These are phyloP conservation scores for Drosophila nannoptera DNA, from an alignment of 1,140 invertebrate species.

Conservation along the genomic window DNA sequence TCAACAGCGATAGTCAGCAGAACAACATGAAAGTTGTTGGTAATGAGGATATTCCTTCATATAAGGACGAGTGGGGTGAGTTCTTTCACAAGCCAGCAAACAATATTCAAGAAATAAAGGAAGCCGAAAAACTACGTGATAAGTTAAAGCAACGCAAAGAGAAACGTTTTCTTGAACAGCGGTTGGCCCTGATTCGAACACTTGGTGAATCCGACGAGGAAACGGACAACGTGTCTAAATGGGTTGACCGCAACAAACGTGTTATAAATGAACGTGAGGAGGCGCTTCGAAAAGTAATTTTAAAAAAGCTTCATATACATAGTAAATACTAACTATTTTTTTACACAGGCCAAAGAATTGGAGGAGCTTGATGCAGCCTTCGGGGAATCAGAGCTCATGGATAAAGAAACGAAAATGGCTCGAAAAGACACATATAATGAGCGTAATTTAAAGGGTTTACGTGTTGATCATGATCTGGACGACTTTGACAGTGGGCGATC, in stretches of 20 bases:
- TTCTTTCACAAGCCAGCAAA: constrained; percentile 95
- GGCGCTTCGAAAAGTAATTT: constrained; percentile 89
- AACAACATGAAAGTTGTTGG: constrained; percentile 45
- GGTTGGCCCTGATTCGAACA: constrained; percentile 82
- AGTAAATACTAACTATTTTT: neutral
- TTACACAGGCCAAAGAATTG: constrained; percentile 89
- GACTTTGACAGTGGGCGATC: constrained; percentile 90
- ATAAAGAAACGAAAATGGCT: constrained; percentile 86
- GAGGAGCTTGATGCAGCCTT: constrained; percentile 98
- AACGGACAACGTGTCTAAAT: constrained; percentile 85
- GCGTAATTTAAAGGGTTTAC: constrained; percentile 89
- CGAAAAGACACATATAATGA: constrained; percentile 84
- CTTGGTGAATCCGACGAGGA: constrained; percentile 89
- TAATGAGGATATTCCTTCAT: constrained; percentile 80
- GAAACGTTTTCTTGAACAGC: constrained; percentile 89
- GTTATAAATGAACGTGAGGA: constrained; percentile 90
- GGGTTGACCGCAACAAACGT: constrained; percentile 91
- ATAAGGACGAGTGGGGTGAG: constrained; percentile 91
- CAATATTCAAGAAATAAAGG: constrained; percentile 88
- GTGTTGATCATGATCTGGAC: constrained; percentile 91
- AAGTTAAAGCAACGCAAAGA: constrained; percentile 88
- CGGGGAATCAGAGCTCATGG: constrained; percentile 91
- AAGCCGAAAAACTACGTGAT: constrained; percentile 90
- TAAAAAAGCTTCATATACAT: neutral
- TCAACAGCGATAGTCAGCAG: constrained; percentile 27